These are phyloP conservation scores for Antedon bifida DNA, from an alignment of 35 echinoderm and acorn worm species.

Conservation along the genomic window DNA sequence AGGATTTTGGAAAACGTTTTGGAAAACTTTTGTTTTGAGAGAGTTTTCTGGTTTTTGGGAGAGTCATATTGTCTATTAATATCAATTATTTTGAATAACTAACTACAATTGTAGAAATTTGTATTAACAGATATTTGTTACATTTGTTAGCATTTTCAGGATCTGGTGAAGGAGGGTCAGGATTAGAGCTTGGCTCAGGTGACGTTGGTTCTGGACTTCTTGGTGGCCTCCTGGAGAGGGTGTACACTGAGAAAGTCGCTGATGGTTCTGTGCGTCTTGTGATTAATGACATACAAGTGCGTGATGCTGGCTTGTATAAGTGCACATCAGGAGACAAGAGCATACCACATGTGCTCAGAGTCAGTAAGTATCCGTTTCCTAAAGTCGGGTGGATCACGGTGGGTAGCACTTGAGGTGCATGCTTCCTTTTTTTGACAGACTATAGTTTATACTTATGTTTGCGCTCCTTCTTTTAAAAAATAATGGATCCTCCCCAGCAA, in stretches of 20 bases:
- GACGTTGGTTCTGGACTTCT: background rate
- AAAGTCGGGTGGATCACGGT: too few relatives aligned
- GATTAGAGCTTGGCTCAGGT: background rate
- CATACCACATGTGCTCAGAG: background rate
- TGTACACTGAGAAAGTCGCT: background rate
- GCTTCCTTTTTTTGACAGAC: too few relatives aligned
- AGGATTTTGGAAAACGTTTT: too few relatives aligned
- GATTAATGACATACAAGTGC: slow-evolving; percentile 38
- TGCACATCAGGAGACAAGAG: slow-evolving; percentile 22
- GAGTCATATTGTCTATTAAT: too few relatives aligned
- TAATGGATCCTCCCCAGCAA: too few relatives aligned
- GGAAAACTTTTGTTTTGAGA: too few relatives aligned
- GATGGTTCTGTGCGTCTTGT: slow-evolving; percentile 6
- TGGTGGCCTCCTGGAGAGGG: background rate
- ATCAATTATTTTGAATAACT: too few relatives aligned
- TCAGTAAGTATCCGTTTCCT: background rate
- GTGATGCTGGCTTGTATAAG: slow-evolving; percentile 36
- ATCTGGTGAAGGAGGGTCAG: background rate
- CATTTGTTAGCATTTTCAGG: background rate
- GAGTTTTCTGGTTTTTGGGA: too few relatives aligned
- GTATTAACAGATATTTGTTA: background rate
- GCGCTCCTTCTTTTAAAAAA: too few relatives aligned
- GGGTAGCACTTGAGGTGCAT: too few relatives aligned
- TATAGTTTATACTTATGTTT: too few relatives aligned
- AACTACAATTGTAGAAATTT: too few relatives aligned